Percentiles rank a stretch among this genome's conserved stretches.
These are phyloP conservation scores for Drosophila vallismaia DNA, from an alignment of 2,888 invertebrate species.

Conservation along the genomic window DNA sequence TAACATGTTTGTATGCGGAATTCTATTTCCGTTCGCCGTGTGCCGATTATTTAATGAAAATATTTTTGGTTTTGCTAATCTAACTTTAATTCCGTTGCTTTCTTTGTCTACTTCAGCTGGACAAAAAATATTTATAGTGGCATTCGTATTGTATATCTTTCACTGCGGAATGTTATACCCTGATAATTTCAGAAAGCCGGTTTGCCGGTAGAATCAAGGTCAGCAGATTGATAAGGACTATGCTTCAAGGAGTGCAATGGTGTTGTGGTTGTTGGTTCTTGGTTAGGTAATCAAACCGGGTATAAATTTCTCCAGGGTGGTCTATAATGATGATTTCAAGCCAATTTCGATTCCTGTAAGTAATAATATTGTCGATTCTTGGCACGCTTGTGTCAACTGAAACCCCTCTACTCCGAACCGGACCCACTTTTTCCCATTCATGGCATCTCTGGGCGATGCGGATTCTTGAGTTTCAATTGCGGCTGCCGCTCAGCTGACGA, in stretches of 20 bases:
- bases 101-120: too few relatives aligned
- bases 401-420: background rate
- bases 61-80: constrained; percentile 48
- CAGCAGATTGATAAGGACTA: constrained; percentile 27
- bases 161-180: background rate
- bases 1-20: constrained; percentile 15
- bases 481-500: constrained; percentile 13
- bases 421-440: background rate
- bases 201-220: constrained; percentile 32
- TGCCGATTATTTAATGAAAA: constrained; percentile 49
- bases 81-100: background rate
- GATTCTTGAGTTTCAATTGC: constrained; percentile 26
- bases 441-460: constrained; percentile 14
- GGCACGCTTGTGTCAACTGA: background rate
- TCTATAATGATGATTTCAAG: too few relatives aligned
- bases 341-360: too few relatives aligned
- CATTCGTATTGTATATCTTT: background rate
- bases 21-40: constrained; percentile 53
- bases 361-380: background rate
- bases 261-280: background rate
- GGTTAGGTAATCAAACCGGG: too few relatives aligned
- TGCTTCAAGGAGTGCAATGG: constrained; percentile 17
- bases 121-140: background rate
- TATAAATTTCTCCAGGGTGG: too few relatives aligned
- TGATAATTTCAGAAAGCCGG: constrained; percentile 1